Conservation (phyloP, 35 echinoderm and acorn worm species). For the Heliocidaris tuberculata region DNA sequence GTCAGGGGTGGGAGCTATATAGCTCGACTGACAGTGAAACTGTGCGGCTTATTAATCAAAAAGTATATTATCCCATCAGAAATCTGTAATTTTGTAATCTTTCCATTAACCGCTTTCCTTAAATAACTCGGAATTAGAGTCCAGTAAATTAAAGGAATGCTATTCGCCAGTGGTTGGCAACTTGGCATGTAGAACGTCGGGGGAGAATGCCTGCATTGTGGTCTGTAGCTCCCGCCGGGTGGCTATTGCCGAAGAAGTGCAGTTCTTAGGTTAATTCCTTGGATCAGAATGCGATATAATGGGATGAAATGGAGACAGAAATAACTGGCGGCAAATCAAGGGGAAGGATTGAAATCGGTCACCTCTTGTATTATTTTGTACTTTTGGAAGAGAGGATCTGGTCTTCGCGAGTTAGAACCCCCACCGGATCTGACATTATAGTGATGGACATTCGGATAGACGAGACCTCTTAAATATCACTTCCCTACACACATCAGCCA, state of each 20-base stretch:
- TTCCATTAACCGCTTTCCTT: not conserved
- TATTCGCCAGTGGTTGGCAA: not conserved
- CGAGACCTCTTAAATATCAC: no score
- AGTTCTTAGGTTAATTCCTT: not conserved
- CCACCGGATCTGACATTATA: not conserved
- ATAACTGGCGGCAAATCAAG: not conserved
- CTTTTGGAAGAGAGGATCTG: not conserved
- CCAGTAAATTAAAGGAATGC: not conserved
- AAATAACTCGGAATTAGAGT: not conserved
- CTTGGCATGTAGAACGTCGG: not conserved
- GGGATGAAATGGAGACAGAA: not conserved
- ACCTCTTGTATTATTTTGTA: not conserved
- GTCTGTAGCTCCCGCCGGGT: not conserved
- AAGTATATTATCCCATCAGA: conserved; percentile 10
- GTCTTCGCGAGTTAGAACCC: not conserved
- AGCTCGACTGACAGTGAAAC: not conserved
- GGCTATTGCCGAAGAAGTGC: not conserved
- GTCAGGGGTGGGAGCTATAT: not conserved
- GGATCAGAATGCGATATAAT: no score
- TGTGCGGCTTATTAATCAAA: conserved; percentile 11
- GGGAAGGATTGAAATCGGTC: not conserved
- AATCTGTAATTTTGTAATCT: conserved; percentile 6
- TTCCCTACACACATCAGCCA: no score
- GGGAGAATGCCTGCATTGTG: no score
- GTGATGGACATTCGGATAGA: no score